A percentile compares a stretch with the other conserved stretches of the same genome.
Evolutionary conservation across 2,113 vertebrate genomes (phyloP).

Genomic region (Sakesphorus luctuosus): DNA sequence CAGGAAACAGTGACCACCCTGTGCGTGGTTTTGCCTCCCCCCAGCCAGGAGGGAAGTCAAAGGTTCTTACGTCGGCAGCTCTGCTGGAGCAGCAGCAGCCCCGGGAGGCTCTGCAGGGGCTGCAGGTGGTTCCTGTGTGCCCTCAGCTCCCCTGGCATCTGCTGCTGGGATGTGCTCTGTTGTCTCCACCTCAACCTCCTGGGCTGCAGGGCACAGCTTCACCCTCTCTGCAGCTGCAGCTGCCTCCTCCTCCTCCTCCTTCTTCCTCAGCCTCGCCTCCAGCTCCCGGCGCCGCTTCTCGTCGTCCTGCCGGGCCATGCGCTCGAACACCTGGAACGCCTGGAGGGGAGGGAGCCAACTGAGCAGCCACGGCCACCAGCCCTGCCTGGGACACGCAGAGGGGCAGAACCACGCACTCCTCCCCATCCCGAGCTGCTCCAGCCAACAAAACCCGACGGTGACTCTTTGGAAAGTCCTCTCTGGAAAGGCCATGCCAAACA

Average conservation of each 20-base stretch:
- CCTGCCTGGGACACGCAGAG: background rate
- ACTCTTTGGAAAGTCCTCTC: background rate
- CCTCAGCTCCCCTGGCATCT: background rate
- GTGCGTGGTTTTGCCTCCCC: background rate
- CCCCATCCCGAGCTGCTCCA: rapidly evolving
- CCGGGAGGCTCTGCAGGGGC: background rate
- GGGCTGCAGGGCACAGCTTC: conserved; percentile 53
- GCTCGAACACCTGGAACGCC: conserved; percentile 84
- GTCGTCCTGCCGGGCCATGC: conserved; percentile 82
- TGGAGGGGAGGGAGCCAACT: conserved; percentile 25
- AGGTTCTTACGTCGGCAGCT: conserved; percentile 70
- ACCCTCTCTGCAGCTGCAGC: background rate
- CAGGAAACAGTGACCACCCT: background rate
- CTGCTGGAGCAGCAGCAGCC: background rate
- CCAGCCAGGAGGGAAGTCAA: background rate
- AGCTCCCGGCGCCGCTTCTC: conserved; percentile 76
- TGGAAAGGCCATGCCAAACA: rapidly evolving
- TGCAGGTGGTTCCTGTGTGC: background rate
- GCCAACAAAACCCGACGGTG: background rate
- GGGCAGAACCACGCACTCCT: rapidly evolving
- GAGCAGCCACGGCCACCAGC: background rate
- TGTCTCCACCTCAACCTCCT: conserved; percentile 77
- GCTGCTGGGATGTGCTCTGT: background rate
- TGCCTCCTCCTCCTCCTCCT: conserved; percentile 67
- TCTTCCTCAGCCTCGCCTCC: conserved; percentile 71